A percentile compares a stretch with the other conserved stretches of the same genome.
phyloP scores from a whole-genome alignment of 2,113 vertebrate species.

The Pterocles gutturalis region DNA sequence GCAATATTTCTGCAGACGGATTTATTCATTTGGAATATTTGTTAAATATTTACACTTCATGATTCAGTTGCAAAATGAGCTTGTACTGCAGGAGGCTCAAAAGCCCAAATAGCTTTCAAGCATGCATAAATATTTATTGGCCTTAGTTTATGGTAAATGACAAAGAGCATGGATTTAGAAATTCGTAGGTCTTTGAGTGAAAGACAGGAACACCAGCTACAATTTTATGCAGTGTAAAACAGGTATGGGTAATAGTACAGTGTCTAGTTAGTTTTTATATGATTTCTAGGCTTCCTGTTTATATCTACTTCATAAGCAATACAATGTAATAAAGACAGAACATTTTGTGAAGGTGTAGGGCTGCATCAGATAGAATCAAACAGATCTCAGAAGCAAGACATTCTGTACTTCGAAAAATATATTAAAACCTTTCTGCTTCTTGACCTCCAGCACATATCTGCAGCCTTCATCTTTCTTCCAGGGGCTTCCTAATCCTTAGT shows the following conservation, averaged over 20 bases:
- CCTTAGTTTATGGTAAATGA: background rate
- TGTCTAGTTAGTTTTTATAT: background rate
- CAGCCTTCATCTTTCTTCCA: background rate
- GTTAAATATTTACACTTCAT: background rate
- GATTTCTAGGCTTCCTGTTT: background rate
- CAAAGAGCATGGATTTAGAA: background rate
- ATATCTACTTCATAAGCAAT: background rate
- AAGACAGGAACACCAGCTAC: background rate
- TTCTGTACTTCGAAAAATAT: background rate
- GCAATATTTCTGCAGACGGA: background rate
- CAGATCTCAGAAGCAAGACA: background rate
- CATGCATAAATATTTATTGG: background rate
- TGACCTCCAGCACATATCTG: background rate
- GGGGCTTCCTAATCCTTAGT: background rate
- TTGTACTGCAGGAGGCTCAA: background rate
- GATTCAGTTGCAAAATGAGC: background rate
- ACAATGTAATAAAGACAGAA: background rate
- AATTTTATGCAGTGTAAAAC: background rate
- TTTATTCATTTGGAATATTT: background rate
- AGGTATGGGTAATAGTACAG: background rate
- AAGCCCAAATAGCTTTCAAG: background rate
- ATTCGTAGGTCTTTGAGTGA: background rate
- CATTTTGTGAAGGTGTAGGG: background rate
- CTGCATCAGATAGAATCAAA: background rate
- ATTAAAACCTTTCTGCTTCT: background rate